A percentile compares a stretch with the other conserved stretches of the same genome.
These are phyloP conservation scores for Drosophila bifasciata DNA, from an alignment of 1,140 invertebrate species.

Conservation along the genomic window DNA sequence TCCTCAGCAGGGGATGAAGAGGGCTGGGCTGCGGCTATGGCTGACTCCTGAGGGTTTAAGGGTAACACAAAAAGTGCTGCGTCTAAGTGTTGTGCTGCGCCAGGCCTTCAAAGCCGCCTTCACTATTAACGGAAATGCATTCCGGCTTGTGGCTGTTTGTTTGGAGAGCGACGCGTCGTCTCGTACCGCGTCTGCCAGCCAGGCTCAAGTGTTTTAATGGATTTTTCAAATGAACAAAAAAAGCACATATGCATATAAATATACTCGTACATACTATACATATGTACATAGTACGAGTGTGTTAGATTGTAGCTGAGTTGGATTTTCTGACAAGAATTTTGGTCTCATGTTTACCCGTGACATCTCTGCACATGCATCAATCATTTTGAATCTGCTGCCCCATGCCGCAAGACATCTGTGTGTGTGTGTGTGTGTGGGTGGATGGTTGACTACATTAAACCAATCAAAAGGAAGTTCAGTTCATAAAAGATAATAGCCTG, in stretches of 20 bases:
- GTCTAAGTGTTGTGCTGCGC: constrained; percentile 70
- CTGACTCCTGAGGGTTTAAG: constrained; percentile 30
- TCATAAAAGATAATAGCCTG: constrained; percentile 80
- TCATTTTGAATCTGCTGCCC: constrained; percentile 42
- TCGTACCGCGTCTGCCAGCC: constrained; percentile 54
- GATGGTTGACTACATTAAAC: constrained; percentile 25
- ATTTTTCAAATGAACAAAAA: constrained; percentile 50
- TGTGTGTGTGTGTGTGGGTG: constrained; percentile 9
- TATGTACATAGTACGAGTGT: not conserved
- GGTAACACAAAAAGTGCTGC: constrained; percentile 55
- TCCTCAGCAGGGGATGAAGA: not conserved
- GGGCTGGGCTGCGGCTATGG: not conserved
- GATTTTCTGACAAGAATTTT: constrained; percentile 38
- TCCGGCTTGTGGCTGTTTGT: constrained; percentile 47
- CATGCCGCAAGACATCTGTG: constrained; percentile 23
- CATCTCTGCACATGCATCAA: constrained; percentile 67
- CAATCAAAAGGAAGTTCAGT: constrained; percentile 69
- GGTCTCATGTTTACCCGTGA: constrained; percentile 44
- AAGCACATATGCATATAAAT: constrained; percentile 28
- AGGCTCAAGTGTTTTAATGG: constrained; percentile 78
- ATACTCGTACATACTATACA: not conserved
- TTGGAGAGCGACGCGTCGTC: constrained; percentile 51
- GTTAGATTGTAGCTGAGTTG: not conserved
- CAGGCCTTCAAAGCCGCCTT: constrained; percentile 74
- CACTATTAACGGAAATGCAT: constrained; percentile 77